phyloP scores from a whole-genome alignment of 1,140 invertebrate species.

The Subanguina moxae region DNA sequence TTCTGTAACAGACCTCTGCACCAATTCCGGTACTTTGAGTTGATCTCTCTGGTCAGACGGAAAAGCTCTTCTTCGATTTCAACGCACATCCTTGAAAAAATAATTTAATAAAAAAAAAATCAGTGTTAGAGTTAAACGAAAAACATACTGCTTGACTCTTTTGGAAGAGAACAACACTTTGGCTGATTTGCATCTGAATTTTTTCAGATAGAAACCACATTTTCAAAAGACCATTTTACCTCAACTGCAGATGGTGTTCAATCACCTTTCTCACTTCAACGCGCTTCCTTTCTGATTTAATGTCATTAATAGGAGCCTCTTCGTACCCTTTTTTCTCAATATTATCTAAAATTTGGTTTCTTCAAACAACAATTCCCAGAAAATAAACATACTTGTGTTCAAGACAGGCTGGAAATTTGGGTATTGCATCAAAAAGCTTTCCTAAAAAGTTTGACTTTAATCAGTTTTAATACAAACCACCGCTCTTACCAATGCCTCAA shows the following conservation, averaged over 20 bases:
- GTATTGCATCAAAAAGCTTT: slow-evolving; percentile 8
- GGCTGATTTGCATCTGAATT: slow-evolving; percentile 9
- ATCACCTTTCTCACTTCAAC: slow-evolving; percentile 9
- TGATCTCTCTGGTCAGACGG: not conserved
- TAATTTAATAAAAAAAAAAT: too few relatives aligned
- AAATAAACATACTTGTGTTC: not conserved
- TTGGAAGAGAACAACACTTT: not conserved
- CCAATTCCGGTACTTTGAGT: slow-evolving; percentile 6
- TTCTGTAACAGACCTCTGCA: slow-evolving; percentile 5
- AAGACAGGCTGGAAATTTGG: slow-evolving; percentile 11
- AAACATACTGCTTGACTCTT: not conserved
- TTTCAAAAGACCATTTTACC: not conserved
- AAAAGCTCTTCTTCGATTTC: slow-evolving; percentile 14
- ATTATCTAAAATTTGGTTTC: not conserved
- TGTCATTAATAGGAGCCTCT: not conserved
- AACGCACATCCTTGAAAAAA: not conserved
- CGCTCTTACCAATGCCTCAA: not conserved
- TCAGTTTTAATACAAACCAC: not conserved
- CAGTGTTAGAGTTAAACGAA: too few relatives aligned
- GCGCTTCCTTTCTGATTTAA: slow-evolving; percentile 3
- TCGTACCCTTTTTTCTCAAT: not conserved
- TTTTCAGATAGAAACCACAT: too few relatives aligned
- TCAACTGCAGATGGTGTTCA: slow-evolving; percentile 7
- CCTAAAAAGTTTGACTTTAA: not conserved
- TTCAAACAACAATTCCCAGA: not conserved